phyloP scores from a whole-genome alignment of 2,797 vertebrate genomes.

The Botia almorhae region DNA sequence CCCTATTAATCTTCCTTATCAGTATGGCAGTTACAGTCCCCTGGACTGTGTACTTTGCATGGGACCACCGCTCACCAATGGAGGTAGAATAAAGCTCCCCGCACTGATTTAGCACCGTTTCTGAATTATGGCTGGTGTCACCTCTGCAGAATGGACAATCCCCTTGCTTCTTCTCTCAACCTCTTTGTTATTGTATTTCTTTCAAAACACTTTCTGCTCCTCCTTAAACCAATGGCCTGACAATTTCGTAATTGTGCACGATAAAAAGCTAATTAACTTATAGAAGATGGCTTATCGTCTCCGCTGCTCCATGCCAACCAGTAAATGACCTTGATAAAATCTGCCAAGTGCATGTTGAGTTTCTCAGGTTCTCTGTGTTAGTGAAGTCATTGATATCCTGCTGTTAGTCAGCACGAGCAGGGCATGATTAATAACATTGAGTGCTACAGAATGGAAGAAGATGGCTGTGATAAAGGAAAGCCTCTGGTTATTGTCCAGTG shows the following conservation, averaged over 20 bases:
- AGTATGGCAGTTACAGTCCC: conserved; percentile 76
- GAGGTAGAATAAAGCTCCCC: conserved; percentile 74
- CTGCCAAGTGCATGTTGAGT: conserved; percentile 59
- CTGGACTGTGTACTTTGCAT: conserved; percentile 75
- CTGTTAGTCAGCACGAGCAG: conserved; percentile 71
- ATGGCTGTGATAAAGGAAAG: conserved; percentile 69
- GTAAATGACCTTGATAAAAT: conserved; percentile 79
- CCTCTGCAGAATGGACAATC: conserved; percentile 18
- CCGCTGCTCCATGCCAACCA: conserved; percentile 70
- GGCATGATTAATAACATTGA: conserved; percentile 75
- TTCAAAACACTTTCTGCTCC: conserved; percentile 68
- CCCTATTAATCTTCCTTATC: conserved; percentile 88
- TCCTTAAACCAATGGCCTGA: conserved; percentile 74
- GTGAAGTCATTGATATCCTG: conserved; percentile 52
- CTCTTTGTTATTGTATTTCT: conserved; percentile 76
- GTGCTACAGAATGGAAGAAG: conserved; percentile 72
- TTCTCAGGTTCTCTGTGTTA: conserved; percentile 45
- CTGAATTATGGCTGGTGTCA: conserved; percentile 65
- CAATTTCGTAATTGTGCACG: conserved; percentile 80
- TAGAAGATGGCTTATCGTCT: conserved; percentile 78
- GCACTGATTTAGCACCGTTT: conserved; percentile 70
- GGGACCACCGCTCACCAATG: conserved; percentile 73
- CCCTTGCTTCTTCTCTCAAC: conserved; percentile 65
- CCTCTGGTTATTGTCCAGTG: conserved; percentile 69
- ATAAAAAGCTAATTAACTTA: conserved; percentile 88